These are phyloP conservation scores for Acanthococcus lagerstroemiae DNA, from an alignment of 2,888 invertebrate genomes.

Conservation along the genomic window DNA sequence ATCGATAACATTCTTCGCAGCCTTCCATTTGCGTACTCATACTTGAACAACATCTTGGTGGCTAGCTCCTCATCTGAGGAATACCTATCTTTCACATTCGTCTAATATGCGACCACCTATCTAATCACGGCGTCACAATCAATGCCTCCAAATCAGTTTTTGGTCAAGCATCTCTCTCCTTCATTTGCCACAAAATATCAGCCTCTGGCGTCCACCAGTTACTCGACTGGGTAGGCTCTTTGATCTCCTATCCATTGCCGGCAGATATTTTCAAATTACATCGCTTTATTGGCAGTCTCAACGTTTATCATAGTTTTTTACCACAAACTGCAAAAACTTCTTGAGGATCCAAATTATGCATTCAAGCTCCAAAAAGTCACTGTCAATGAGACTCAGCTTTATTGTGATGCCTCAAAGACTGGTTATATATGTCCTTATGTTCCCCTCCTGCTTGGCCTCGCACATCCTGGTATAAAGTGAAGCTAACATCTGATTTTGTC, in stretches of 20 bases:
- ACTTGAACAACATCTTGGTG: slow-evolving; percentile 37
- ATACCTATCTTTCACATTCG: too few relatives aligned
- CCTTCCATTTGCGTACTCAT: slow-evolving; percentile 35
- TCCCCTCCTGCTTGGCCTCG: too few relatives aligned
- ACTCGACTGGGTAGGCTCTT: background rate
- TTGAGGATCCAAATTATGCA: too few relatives aligned
- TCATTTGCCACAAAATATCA: background rate
- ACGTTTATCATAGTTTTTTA: background rate
- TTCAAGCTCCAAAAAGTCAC: background rate
- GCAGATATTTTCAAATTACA: background rate
- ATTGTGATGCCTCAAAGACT: background rate
- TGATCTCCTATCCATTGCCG: background rate
- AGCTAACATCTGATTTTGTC: too few relatives aligned
- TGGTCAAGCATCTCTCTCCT: background rate
- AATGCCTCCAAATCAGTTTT: background rate
- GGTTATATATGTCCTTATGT: background rate
- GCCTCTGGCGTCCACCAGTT: background rate
- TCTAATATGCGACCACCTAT: too few relatives aligned
- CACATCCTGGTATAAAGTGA: too few relatives aligned
- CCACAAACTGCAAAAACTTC: background rate
- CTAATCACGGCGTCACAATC: background rate
- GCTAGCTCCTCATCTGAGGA: too few relatives aligned
- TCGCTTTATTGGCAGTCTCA: background rate
- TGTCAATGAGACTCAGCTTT: background rate
- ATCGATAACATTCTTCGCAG: slow-evolving; percentile 35